Evolutionary conservation across 2,797 vertebrate species (phyloP).

Genomic region (Heterohyrax brucei): DNA sequence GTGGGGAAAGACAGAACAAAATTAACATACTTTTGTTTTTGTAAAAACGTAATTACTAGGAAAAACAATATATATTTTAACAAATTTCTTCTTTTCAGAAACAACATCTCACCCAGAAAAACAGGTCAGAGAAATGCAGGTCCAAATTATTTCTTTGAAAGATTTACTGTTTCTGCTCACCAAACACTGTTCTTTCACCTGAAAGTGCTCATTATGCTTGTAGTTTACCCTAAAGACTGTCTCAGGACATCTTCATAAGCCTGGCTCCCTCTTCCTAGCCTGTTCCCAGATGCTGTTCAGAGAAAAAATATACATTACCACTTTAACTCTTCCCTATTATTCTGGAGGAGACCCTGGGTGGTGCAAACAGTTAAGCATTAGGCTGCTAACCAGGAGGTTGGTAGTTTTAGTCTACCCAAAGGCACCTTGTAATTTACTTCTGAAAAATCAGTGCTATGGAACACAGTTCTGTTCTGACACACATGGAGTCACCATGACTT

Average conservation of each 20-base stretch:
- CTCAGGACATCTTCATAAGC: not conserved
- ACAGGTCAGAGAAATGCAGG: not conserved
- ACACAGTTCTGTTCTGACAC: no score
- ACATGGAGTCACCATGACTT: no score
- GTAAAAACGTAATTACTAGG: not conserved
- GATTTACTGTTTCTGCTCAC: not conserved
- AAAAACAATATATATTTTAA: not conserved
- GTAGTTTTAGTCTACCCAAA: no score
- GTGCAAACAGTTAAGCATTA: no score
- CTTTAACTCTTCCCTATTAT: not conserved
- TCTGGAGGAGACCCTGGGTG: not conserved
- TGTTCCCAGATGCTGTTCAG: not conserved
- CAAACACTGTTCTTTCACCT: not conserved
- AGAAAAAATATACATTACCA: not conserved
- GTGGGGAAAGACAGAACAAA: no score
- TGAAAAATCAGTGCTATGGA: no score
- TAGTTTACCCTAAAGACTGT: not conserved
- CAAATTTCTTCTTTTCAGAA: slow-evolving; percentile 39
- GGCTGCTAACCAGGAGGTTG: no score
- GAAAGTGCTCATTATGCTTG: not conserved
- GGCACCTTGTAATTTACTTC: no score
- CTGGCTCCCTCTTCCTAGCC: no score
- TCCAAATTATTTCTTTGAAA: slow-evolving; percentile 1
- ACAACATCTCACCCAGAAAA: not conserved
- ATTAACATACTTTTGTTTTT: not conserved